Percentiles rank a stretch among this genome's conserved stretches.
These are phyloP conservation scores for Drosophila mayaguana DNA, from an alignment of 2,888 invertebrate species.

Conservation along the genomic window DNA sequence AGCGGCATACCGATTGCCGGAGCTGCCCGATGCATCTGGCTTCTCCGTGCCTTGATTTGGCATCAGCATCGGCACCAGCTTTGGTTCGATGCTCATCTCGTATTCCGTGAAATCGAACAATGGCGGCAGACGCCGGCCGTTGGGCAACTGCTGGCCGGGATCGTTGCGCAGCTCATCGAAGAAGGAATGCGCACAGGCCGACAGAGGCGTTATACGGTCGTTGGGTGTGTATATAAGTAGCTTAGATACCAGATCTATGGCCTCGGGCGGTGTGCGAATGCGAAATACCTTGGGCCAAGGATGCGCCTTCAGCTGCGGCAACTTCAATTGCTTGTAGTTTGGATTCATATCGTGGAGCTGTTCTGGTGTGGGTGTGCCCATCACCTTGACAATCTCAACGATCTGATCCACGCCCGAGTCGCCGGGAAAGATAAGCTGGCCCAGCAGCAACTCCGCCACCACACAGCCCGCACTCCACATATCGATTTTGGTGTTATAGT, in stretches of 20 bases:
- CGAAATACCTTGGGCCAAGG: conserved; percentile 99
- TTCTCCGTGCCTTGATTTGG: conserved; percentile 18
- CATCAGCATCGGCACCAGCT: conserved; percentile 61
- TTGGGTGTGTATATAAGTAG: conserved; percentile 99
- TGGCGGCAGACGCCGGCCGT: conserved; percentile 95
- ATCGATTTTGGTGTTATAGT: conserved; percentile 98
- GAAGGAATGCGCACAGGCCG: conserved; percentile 99
- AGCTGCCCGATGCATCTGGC: not conserved
- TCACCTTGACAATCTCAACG: conserved; percentile 99
- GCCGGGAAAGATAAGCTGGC: conserved; percentile 99
- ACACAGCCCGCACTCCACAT: conserved; percentile 99
- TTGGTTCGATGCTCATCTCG: conserved; percentile 83
- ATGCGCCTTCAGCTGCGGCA: conserved; percentile 99
- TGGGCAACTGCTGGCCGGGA: conserved; percentile 95
- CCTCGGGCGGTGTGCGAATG: conserved; percentile 95
- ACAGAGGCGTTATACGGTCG: conserved; percentile 95
- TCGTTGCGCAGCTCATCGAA: conserved; percentile 99
- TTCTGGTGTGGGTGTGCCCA: conserved; percentile 98
- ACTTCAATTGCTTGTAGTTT: conserved; percentile 99
- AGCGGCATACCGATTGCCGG: conserved; percentile 37
- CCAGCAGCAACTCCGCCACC: conserved; percentile 97
- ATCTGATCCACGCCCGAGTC: conserved; percentile 99
- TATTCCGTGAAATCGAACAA: conserved; percentile 98
- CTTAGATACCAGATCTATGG: conserved; percentile 95
- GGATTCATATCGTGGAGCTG: conserved; percentile 99